Percentiles rank a stretch among this genome's conserved stretches.
phyloP scores from a whole-genome alignment of 2,888 invertebrate genomes.

The Apocheima hispidaria region DNA sequence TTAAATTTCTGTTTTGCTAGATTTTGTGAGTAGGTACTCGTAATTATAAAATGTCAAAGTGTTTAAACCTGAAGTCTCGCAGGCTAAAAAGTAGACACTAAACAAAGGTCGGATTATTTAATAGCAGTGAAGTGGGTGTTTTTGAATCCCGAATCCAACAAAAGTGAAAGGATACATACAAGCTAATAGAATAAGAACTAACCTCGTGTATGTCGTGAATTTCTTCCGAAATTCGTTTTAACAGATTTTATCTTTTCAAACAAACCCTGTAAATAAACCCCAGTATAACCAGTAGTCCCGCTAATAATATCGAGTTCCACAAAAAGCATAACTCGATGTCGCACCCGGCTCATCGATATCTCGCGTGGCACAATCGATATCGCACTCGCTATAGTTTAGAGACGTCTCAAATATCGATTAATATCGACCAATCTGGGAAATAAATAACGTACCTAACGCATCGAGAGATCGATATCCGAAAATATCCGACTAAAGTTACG shows the following conservation, averaged over 20 bases:
- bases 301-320: slow-evolving; percentile 35
- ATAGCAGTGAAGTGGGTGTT: too few species aligned
- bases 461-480: slow-evolving; percentile 67
- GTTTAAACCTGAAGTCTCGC: too few species aligned
- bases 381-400: slow-evolving; percentile 52
- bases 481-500: slow-evolving; percentile 63
- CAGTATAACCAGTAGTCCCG: slow-evolving; percentile 35
- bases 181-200: too few species aligned
- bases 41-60: too few species aligned
- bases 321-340: slow-evolving; percentile 30
- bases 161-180: too few species aligned
- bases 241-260: slow-evolving; percentile 15
- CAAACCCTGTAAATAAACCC: slow-evolving; percentile 40
- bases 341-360: slow-evolving; percentile 15
- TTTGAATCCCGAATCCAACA: too few species aligned
- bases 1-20: too few species aligned
- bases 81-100: too few species aligned
- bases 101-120: too few species aligned
- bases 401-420: slow-evolving; percentile 68
- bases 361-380: slow-evolving; percentile 35
- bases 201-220: background rate
- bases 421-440: slow-evolving; percentile 66
- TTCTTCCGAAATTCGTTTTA: slow-evolving; percentile 40
- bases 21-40: too few species aligned
- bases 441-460: slow-evolving; percentile 66